Percentiles rank a stretch among this genome's conserved stretches.
Evolutionary conservation across 2,888 invertebrate species (phyloP).

Genomic region (Trisateles emortualis): DNA sequence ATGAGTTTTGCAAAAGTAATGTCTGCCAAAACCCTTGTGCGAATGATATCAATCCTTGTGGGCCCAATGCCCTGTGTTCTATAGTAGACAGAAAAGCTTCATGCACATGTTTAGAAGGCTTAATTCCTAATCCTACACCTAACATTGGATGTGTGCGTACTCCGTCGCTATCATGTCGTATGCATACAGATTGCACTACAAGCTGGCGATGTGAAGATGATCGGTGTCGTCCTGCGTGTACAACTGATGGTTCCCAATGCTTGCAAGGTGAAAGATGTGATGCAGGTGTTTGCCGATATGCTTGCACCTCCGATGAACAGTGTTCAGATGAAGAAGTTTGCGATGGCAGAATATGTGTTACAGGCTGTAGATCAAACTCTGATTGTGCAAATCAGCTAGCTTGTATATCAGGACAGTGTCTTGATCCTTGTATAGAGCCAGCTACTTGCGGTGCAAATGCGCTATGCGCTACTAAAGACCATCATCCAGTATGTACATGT

Average conservation of each 20-base stretch:
- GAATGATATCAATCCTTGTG: constrained; percentile 90
- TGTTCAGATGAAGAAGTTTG: constrained; percentile 96
- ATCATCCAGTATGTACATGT: constrained; percentile 92
- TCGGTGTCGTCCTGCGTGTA: constrained; percentile 92
- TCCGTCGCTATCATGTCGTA: constrained; percentile 91
- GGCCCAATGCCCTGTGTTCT: constrained; percentile 93
- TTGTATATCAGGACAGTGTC: constrained; percentile 93
- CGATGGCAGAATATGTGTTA: constrained; percentile 91
- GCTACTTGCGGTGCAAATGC: constrained; percentile 95
- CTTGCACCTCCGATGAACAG: constrained; percentile 94
- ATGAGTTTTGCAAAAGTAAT: constrained; percentile 93
- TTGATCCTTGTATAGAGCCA: constrained; percentile 91
- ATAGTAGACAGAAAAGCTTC: constrained; percentile 93
- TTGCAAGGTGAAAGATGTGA: constrained; percentile 93
- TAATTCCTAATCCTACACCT: constrained; percentile 95
- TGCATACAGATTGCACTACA: constrained; percentile 91
- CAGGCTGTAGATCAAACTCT: constrained; percentile 93
- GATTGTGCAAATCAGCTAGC: constrained; percentile 91
- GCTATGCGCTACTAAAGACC: constrained; percentile 89
- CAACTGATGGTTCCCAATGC: constrained; percentile 90
- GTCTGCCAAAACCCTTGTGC: constrained; percentile 93
- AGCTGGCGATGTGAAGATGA: constrained; percentile 92
- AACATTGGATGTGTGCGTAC: constrained; percentile 95
- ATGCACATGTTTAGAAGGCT: constrained; percentile 92
- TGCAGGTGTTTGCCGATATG: constrained; percentile 92